Base-by-base conservation (phyloP, 2,113 vertebrate species). In the Bombycilla garrulus region DNA sequence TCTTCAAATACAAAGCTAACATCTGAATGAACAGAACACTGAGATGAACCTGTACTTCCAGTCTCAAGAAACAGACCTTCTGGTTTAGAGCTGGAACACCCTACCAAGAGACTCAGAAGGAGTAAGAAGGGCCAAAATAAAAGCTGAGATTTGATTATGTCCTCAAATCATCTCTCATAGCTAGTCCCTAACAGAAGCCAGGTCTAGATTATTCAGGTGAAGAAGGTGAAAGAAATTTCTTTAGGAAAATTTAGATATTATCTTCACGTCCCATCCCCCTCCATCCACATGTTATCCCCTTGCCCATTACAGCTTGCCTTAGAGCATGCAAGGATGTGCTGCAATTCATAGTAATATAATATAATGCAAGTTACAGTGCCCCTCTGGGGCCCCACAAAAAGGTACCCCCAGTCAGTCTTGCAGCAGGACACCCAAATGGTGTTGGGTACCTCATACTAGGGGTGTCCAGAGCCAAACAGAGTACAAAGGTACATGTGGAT, bases 361-460 rank as follows among this genome's bases (percentile, higher is more conserved):
- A 38, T 38, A 38, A 38, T 38, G 38, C 38, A 38, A 66, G 33
- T 36, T n/a, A 51, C 0, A 57, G 19, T 28, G 50, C 33, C 36
- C 36, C 62, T 35, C 36, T 23, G 33, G 53, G 8, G 5, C 11
- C 18, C 12, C 51, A 54, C 15, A n/a, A 10, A 60, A 80, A 83
- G n/a, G 2, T 15, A 2, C 4, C 4, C 5, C 11, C 1, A 1
- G 15, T 29, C 44, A 45, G 7, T 28, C 23, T 56, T 54, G 53
- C 26, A 77, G 54, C 22, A 77, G n/a, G 20, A 45, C 67, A 86
- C 8, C 61, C 51, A 65, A 71, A 6, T 42, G 48, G 10, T n/a
- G 69, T 42, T 10, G 2, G 15, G 29, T 28, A 60, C 31, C 61
- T 76, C 70, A 64, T 12, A 15, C 11, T 8, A 53, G 14, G 31